Evolutionary conservation across 2,113 vertebrate species (phyloP), one percentile per base, ranked within the genome.

Genomic region (Hypomesus transpacificus): DNA sequence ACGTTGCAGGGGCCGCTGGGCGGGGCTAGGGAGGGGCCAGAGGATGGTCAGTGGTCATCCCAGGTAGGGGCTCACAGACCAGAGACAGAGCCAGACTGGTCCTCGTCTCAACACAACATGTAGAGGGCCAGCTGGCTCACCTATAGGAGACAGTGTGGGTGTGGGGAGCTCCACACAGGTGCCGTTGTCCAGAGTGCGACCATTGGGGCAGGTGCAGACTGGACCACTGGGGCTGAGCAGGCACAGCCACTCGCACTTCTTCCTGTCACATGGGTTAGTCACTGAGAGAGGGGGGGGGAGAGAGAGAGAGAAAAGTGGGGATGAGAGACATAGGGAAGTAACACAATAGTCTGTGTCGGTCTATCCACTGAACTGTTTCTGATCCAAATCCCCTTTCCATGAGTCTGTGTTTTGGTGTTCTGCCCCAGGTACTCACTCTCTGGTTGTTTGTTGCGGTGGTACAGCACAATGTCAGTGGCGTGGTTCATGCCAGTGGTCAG

Each of bases 171-270:
- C 90, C 80, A 98, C 93, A 18, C 97, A 99, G 4, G 95, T 98
- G 86, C 96, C 94, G 0, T 98, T 98, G 88, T 98, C 95, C 83
- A 98, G 91, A 0, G 91, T 91, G 39, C 91, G 94, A 53, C 95
- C 95, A 0, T 98, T 98, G 79, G 97, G 96, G 85, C 96, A 99
- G 62, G 92, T 97, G 80, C 96, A 99, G 57, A 98, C 96, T 0
- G 97, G 95, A 14, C 96, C 97, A 0, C 96, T 99, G 82, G 97
- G 97, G 76, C 95, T 99, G 31, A 99, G 92, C 84, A 99, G 90
- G 83, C 97, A 98, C 31, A 99, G 91, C 97, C 97, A 99, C 75
- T 98, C 96, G 0, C 96, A 99, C 69, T 98, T 98, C 93, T 98
- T 99, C 70, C 95, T 93, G 91, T 98, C 96, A 5, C 97, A 99